A percentile compares a stretch with the other conserved stretches of the same genome.
phyloP scores from a whole-genome alignment of 2,888 invertebrate genomes.

The Tetanocera ferruginea region DNA sequence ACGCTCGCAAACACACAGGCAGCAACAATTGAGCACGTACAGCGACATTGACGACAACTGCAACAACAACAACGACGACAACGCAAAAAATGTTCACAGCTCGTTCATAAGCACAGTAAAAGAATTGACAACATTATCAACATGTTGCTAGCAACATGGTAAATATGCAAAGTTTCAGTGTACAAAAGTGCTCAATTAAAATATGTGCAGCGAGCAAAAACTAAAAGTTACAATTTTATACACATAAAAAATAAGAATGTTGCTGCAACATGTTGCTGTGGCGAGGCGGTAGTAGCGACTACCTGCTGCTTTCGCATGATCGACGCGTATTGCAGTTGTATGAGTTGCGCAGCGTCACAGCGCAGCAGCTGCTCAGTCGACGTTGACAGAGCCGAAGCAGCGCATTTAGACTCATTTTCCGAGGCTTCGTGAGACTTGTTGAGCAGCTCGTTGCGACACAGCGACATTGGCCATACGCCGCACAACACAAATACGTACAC shows the following conservation, averaged over 20 bases:
- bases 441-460: slow-evolving; percentile 29
- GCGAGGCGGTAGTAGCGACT: not conserved
- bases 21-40: not conserved
- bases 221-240: not conserved
- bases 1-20: not conserved
- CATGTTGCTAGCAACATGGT: too few relatives aligned
- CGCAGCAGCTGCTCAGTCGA: not conserved
- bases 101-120: not conserved
- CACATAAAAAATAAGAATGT: not conserved
- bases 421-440: slow-evolving; percentile 19
- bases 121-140: too few relatives aligned
- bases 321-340: not conserved
- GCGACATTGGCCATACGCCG: slow-evolving; percentile 7
- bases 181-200: not conserved
- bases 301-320: not conserved
- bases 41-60: not conserved
- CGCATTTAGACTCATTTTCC: slow-evolving; percentile 16
- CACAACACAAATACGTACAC: not conserved
- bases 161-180: too few relatives aligned
- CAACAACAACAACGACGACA: not conserved
- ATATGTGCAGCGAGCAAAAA: not conserved
- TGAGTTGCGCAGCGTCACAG: not conserved
- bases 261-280: not conserved
- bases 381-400: not conserved
- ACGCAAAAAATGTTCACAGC: not conserved